phyloP scores from a whole-genome alignment of 92 coral and sea anemone species.

The Epizoanthus scotinus region DNA sequence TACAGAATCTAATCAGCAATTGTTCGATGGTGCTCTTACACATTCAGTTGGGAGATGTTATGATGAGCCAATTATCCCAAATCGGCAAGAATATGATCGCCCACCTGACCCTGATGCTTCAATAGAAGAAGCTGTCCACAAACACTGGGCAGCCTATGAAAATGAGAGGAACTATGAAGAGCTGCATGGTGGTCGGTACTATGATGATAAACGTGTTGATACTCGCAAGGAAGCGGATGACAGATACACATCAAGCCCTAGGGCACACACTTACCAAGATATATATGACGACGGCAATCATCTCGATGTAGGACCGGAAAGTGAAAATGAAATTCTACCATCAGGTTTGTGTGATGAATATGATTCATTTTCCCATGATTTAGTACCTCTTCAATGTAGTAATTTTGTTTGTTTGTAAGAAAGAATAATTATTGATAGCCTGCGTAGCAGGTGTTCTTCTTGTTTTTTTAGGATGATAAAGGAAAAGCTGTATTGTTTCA shows the following conservation, averaged over 20 bases:
- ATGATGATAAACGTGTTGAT: neutral
- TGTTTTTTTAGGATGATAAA: too few species aligned
- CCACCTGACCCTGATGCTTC: neutral
- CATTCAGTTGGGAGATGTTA: neutral
- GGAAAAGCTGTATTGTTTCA: too few species aligned
- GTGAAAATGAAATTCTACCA: neutral
- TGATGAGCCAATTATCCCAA: neutral
- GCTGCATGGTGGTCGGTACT: neutral
- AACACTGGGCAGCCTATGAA: neutral
- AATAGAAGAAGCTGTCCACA: neutral
- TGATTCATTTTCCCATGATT: too few species aligned
- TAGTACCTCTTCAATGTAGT: too few species aligned
- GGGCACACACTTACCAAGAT: neutral
- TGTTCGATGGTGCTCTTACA: neutral
- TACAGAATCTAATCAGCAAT: neutral
- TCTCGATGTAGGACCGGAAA: neutral
- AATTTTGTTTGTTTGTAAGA: too few species aligned
- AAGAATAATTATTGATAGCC: too few species aligned
- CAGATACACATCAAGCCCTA: neutral
- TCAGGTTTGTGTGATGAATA: slow-evolving; percentile 8
- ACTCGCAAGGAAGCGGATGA: neutral
- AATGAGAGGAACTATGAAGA: neutral
- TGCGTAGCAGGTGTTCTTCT: too few species aligned
- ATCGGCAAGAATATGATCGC: neutral
- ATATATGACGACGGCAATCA: neutral